Evolutionary conservation across 2,888 invertebrate genomes (phyloP), one percentile per base, ranked within the genome.

Genomic region (Polylopha cassiicola): DNA sequence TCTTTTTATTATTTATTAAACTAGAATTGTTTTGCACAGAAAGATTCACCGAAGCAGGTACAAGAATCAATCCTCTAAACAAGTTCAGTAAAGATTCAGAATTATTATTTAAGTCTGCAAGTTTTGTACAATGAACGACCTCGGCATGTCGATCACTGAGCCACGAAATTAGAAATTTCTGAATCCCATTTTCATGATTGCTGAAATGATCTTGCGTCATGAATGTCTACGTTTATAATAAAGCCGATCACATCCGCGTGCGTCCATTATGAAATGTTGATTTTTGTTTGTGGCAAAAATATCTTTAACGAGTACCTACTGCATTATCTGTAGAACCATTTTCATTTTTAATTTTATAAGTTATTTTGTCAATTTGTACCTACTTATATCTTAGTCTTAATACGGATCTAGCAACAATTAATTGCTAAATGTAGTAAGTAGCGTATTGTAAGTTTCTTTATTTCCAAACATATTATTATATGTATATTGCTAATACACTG

Each of bases 171-270:
- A 24, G 29, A 29, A 34, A 36, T 30, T 28, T 34, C 24, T 16
- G n/a, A 30, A 30, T 16, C 9, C 39, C 24, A 41, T 41, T 34
- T 30, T 30, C 30, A 41, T 18, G 34, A 27, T 30, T 30, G 16
- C 24, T 36, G 36, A 30, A 41, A 34, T 30, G 15, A 30, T 30
- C 8, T 41, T 41, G 34, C 41, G 41, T 41, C 41, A 36, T 24
- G 23, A 39, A 43, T 23, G 36, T 36, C 28, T 43, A 48, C 46
- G 51, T 45, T 48, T 52, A 57, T 52, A 55, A 55, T 63, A 63
- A 65, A 59, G 47, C 48, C 46, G 33, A 65, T 69, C 70, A 58
- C 72, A 63, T 72, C 73, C 72, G 60, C 47, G 47, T 56, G 49
- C 44, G 44, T 53, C 46, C 49, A 47, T 45, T 43, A 30, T 48